Conservation (phyloP, 2,113 vertebrate species). For the Mastomys natalensis region DNA sequence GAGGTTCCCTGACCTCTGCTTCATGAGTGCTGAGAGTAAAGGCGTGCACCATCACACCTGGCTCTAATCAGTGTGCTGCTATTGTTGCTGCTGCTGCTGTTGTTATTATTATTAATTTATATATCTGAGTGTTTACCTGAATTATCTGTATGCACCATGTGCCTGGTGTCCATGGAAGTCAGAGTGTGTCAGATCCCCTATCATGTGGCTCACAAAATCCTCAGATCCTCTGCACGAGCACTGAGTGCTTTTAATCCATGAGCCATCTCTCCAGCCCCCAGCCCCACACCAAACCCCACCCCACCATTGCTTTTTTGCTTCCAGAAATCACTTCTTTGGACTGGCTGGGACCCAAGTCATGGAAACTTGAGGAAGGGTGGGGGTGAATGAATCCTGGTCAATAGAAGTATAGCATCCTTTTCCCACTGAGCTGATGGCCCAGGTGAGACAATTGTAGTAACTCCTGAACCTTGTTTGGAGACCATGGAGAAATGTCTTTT, state of each 20-base stretch:
- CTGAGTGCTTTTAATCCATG: background rate
- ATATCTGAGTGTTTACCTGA: background rate
- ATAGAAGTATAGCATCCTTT: background rate
- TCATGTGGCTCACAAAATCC: background rate
- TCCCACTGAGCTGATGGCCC: background rate
- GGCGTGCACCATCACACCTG: background rate
- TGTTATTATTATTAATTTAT: background rate
- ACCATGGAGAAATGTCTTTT: background rate
- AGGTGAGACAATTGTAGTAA: background rate
- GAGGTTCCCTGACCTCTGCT: background rate
- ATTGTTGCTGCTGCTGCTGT: background rate
- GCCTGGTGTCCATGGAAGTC: background rate
- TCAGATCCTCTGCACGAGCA: background rate
- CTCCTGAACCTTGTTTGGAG: background rate
- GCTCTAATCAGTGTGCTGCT: background rate
- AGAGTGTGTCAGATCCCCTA: background rate
- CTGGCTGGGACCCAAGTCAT: background rate
- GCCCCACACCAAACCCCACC: accelerated
- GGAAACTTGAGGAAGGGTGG: no score
- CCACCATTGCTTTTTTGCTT: background rate
- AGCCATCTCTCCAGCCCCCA: background rate
- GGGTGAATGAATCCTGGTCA: background rate
- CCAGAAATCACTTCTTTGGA: background rate
- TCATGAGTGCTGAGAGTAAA: background rate
- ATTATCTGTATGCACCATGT: background rate